A percentile compares a stretch with the other conserved stretches of the same genome.
Evolutionary conservation across 2,888 invertebrate species (phyloP).

Genomic region (Andricus curvator): DNA sequence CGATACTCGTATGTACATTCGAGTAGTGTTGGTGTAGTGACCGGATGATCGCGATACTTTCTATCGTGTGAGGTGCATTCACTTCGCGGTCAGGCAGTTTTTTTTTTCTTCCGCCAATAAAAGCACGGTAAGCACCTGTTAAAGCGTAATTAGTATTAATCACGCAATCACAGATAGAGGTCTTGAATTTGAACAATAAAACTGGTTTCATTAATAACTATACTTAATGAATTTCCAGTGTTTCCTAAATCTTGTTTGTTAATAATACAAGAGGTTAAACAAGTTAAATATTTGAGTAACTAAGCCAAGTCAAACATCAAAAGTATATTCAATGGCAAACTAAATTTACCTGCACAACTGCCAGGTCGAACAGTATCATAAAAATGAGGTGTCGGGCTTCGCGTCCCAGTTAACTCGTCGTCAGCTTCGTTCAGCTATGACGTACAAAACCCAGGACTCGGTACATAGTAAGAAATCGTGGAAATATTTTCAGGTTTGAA

Average conservation of each 20-base stretch:
- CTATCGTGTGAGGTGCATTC: background rate
- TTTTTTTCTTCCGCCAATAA: background rate
- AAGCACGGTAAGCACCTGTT: background rate
- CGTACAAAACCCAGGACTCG: conserved; percentile 14
- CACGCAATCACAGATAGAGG: background rate
- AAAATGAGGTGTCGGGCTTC: conserved; percentile 28
- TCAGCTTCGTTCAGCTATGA: conserved; percentile 33
- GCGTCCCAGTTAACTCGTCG: conserved; percentile 28
- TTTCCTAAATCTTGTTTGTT: background rate
- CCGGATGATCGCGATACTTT: background rate
- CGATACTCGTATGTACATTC: background rate
- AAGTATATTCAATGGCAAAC: background rate
- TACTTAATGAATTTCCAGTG: background rate
- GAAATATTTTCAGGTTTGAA: conserved; percentile 16
- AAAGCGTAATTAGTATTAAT: conserved; percentile 2
- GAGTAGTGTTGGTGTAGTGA: background rate
- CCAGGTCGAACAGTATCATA: background rate
- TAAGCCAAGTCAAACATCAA: background rate
- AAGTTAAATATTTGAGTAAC: too few species aligned
- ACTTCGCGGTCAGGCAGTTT: background rate
- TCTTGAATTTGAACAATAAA: background rate
- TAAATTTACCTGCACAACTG: background rate
- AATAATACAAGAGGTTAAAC: background rate
- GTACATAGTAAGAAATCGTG: conserved; percentile 22
- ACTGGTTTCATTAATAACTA: background rate